Conservation (phyloP, 1,140 invertebrate genomes). For the Panonychus citri region DNA sequence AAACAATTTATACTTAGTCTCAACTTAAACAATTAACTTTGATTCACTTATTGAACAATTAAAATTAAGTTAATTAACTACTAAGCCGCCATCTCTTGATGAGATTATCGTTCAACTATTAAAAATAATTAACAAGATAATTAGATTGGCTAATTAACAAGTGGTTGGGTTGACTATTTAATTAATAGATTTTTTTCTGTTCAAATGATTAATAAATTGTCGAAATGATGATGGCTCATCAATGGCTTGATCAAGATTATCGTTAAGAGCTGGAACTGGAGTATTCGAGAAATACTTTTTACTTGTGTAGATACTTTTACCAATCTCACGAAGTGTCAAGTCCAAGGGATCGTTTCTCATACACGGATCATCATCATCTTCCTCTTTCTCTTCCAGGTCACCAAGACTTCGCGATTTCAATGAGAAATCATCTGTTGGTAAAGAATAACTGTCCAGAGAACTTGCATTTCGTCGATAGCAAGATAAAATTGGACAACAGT, state of each 20-base stretch:
- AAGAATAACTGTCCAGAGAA: not conserved
- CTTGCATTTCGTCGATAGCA: not conserved
- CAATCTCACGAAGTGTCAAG: constrained; percentile 60
- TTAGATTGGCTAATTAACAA: no score
- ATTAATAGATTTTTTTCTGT: no score
- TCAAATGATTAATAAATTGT: no score
- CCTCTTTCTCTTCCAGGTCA: not conserved
- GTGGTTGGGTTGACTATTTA: no score
- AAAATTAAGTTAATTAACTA: no score
- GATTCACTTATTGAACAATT: no score
- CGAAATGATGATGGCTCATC: no score
- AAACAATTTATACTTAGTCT: no score
- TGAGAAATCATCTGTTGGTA: not conserved
- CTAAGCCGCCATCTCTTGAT: no score
- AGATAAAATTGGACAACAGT: constrained; percentile 37
- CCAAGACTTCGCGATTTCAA: not conserved
- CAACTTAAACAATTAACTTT: no score
- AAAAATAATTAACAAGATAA: no score
- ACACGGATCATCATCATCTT: not conserved
- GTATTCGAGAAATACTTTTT: constrained; percentile 15
- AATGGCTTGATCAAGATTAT: constrained; percentile 18
- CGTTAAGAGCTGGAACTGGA: constrained; percentile 19
- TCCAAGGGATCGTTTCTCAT: constrained; percentile 1
- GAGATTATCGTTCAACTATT: no score
- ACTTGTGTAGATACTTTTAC: constrained; percentile 38